Base-by-base conservation (phyloP, 2,113 vertebrate species). In the Stigmatopora argus region DNA sequence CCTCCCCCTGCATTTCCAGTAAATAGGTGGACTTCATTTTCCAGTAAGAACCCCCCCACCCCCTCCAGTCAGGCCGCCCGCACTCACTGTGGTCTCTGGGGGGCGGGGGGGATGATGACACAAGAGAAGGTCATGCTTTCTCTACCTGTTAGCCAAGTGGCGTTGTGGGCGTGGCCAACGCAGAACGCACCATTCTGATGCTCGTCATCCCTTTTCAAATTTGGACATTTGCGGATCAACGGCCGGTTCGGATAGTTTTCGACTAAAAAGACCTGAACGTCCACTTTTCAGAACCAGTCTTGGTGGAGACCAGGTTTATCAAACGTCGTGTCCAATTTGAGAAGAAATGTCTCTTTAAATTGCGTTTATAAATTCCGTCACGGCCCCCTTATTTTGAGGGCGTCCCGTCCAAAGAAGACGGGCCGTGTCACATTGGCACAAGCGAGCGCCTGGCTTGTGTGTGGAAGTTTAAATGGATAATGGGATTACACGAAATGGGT, bases 401-500 rank as follows among this genome's bases (percentile, higher is more conserved):
- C 14, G 15, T 51, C 48, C 8, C n/a, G 48, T 19, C 48, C 18
- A 31, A n/a, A 38, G 38, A 64, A 69, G 69, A 65, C 68, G 56
- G 34, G 41, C 61, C 61, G 65, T 56, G 53, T 9, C 49, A 62
- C 63, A n/a, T 21, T 26, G 14, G 66, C 61, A 56, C 62, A 3
- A 59, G 52, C 45, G 31, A 38, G 48, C 62, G 41, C 14, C 75
- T 23, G 1, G 7, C 69, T 60, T 56, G 62, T 64, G 64, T 67
- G 59, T 65, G 74, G 66, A 72, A 55, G 65, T 72, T 57, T 76
- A 82, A 77, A 87, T 82, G 71, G 83, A 86, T 82, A 89, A 89
- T 86, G 74, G 83, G 86, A 89, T 86, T 86, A 87, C 86, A 83
- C 82, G 59, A 73, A 81, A 79, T 57, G 17, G 69, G 47, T 53